A percentile compares a stretch with the other conserved stretches of the same genome.
Evolutionary conservation across 1,140 invertebrate species (phyloP).

Genomic region (Scaptomyza graminum): DNA sequence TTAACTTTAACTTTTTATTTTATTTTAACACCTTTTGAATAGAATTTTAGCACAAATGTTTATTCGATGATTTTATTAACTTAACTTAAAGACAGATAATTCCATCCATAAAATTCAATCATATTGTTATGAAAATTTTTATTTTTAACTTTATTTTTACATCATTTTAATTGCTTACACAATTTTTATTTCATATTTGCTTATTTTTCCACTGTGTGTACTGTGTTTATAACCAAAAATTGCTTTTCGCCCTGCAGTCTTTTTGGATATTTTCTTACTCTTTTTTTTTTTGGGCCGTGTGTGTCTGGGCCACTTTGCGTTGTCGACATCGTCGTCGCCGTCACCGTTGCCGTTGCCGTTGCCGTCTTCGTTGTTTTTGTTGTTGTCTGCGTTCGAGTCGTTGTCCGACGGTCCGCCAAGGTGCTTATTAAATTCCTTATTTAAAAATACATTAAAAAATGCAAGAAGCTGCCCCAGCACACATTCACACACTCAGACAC

Average conservation of each 20-base stretch:
- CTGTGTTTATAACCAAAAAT: constrained; percentile 38
- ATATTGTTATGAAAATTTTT: background rate
- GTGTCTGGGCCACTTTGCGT: constrained; percentile 79
- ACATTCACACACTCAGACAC: constrained; percentile 37
- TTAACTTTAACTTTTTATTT: no score
- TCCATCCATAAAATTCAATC: no score
- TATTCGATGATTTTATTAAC: no score
- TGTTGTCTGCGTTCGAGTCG: constrained; percentile 33
- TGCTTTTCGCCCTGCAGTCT: constrained; percentile 72
- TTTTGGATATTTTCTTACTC: constrained; percentile 20
- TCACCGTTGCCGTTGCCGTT: constrained; percentile 16
- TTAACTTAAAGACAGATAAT: no score
- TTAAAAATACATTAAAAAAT: constrained; percentile 83
- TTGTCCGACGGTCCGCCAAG: constrained; percentile 72
- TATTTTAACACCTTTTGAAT: no score
- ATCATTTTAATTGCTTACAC: background rate
- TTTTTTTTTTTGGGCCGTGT: constrained; percentile 56
- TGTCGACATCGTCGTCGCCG: constrained; percentile 66
- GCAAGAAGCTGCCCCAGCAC: constrained; percentile 73
- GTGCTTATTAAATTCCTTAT: constrained; percentile 83
- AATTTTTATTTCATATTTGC: constrained; percentile 3
- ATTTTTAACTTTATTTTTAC: background rate
- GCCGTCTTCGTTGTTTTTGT: constrained; percentile 36
- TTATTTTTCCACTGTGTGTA: constrained; percentile 50
- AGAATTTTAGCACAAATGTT: no score